A percentile compares a stretch with the other conserved stretches of the same genome.
Evolutionary conservation across 2,888 invertebrate species (phyloP).

Genomic region (Nycteola revayana): DNA sequence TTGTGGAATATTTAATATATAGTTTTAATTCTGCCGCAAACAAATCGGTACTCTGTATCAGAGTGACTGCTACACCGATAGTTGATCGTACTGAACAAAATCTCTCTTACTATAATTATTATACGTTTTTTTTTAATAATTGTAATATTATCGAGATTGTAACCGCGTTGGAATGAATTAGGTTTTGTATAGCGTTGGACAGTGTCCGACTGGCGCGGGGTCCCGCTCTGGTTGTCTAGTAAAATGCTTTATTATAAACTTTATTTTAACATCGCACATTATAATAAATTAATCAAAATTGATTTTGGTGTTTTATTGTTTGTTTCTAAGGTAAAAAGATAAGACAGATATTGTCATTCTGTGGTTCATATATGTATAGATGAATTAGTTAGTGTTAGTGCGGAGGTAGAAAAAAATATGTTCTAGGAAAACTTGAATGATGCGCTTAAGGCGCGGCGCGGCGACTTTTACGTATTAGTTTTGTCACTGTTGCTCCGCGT

Average conservation of each 20-base stretch:
- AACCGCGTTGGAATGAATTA: constrained; percentile 55
- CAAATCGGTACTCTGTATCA: constrained; percentile 74
- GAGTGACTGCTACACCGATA: constrained; percentile 62
- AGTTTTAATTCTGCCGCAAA: constrained; percentile 6
- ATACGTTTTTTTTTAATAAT: constrained; percentile 45
- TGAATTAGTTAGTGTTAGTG: too few species aligned
- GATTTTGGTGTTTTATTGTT: constrained; percentile 45
- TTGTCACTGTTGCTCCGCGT: too few species aligned
- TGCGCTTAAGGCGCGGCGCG: too few species aligned
- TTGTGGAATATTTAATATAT: too few species aligned
- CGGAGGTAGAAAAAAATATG: too few species aligned
- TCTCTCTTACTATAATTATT: constrained; percentile 53
- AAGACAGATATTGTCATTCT: too few species aligned
- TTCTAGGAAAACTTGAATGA: too few species aligned
- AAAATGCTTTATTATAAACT: constrained; percentile 79
- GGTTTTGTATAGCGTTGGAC: constrained; percentile 57
- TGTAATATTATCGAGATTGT: constrained; percentile 54
- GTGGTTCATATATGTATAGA: too few species aligned
- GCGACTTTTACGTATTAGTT: too few species aligned
- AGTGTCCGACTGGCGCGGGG: constrained; percentile 50
- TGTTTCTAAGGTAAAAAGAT: too few species aligned
- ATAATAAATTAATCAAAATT: constrained; percentile 82
- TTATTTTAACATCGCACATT: constrained; percentile 82
- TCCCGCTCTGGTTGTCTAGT: constrained; percentile 53
- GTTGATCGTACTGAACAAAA: constrained; percentile 60